Base-by-base conservation (phyloP, 2,113 vertebrate species). In the Onychostoma macrolepis region DNA sequence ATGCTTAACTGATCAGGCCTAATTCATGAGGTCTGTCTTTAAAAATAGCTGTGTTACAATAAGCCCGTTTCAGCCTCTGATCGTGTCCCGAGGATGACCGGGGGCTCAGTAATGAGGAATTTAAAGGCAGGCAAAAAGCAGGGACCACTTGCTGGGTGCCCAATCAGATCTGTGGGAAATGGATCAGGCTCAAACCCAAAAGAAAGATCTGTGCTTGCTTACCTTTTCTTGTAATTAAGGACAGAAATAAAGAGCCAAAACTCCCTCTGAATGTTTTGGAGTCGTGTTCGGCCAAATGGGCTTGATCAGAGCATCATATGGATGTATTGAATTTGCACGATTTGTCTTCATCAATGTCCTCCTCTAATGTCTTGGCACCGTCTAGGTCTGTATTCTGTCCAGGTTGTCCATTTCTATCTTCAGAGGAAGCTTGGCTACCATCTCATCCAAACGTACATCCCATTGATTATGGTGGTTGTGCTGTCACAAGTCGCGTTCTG, bases 341-440 rank as follows among this genome's bases (percentile, higher is more conserved):
- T 21, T 50, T 8, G 38, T 41, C 41, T 43, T 65, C 41, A 28
- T 69, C 28, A 56, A 2, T 41, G 50, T 69, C 75, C 85, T 85
- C 86, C 83, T 83, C 88, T 88, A 84, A 69, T 85, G 50, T 45
- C 82, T 63, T 87, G 87, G 61, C 79, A 65, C 74, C 53, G 38
- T 87, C 86, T 17, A 63, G 50, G 71, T 96, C 92, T 95, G 91
- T 93, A 99, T 87, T 95, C 96, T 88, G 97, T 97, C 92, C 96
- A 97, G 96, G 96, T 97, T 86, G 96, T 99, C 92, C 94, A 99
- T 93, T 99, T 99, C 93, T 94, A 95, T 91, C 96, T 99, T 88
- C 96, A 98, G 95, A 97, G 98, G 89, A 96, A 97, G 94, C 94
- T 94, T 88, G 95, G 95, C 79, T 97, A 95, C 91, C 96, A 95